phyloP scores from a whole-genome alignment of 1,140 invertebrate species.

The Dendrolimus punctatus region DNA sequence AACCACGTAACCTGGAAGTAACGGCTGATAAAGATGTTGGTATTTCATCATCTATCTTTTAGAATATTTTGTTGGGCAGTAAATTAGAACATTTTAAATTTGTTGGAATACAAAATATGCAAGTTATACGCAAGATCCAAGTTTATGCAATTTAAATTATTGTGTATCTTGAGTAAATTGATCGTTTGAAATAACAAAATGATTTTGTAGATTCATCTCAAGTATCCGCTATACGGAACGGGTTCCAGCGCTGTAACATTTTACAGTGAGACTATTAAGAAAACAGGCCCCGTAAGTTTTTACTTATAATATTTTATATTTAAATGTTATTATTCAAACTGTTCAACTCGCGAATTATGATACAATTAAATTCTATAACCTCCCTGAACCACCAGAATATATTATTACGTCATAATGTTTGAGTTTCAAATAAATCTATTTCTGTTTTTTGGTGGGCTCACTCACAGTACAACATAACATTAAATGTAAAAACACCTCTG shows the following conservation, averaged over 20 bases:
- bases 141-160: no score
- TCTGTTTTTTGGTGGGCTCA: no score
- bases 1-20: constrained; percentile 47
- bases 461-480: no score
- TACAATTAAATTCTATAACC: no score
- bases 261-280: constrained; percentile 54
- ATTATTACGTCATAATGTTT: no score
- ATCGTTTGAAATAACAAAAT: constrained; percentile 1
- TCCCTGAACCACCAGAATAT: no score
- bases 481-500: no score
- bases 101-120: no score
- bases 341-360: neutral
- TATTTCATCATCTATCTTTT: neutral
- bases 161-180: neutral
- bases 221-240: constrained; percentile 62
- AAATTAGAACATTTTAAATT: no score
- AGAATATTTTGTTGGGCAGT: no score
- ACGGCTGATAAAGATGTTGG: constrained; percentile 58
- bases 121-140: no score
- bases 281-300: constrained; percentile 52
- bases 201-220: constrained; percentile 51
- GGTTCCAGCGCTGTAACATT: constrained; percentile 62
- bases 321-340: neutral
- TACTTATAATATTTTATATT: neutral
- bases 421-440: no score